A percentile compares a stretch with the other conserved stretches of the same genome.
These are phyloP conservation scores for Parambassis ranga DNA, from an alignment of 2,797 vertebrate species.

Conservation along the genomic window DNA sequence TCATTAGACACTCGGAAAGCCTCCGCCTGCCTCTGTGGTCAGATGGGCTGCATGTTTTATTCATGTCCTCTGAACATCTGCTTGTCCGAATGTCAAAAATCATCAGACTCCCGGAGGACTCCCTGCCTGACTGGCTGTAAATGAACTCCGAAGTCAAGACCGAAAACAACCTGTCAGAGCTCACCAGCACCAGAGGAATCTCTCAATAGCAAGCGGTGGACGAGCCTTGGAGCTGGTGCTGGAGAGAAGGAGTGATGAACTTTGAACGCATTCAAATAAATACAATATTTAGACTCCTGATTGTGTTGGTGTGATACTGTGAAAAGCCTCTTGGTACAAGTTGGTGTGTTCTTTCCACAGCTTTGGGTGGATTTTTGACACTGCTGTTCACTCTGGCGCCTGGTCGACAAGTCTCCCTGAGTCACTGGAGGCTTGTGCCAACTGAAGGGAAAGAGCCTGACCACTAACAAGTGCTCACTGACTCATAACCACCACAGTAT, in stretches of 20 bases:
- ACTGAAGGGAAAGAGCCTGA: slow-evolving; percentile 73
- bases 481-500: slow-evolving; percentile 77
- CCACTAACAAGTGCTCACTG: slow-evolving; percentile 79
- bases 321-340: slow-evolving; percentile 46
- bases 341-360: slow-evolving; percentile 60
- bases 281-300: slow-evolving; percentile 25
- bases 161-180: slow-evolving; percentile 73
- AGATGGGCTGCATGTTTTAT: slow-evolving; percentile 78
- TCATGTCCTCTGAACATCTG: slow-evolving; percentile 76
- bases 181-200: slow-evolving; percentile 45
- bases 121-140: slow-evolving; percentile 70
- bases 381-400: slow-evolving; percentile 77
- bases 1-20: slow-evolving; percentile 70
- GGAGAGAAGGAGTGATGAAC: slow-evolving; percentile 36
- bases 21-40: slow-evolving; percentile 56
- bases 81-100: slow-evolving; percentile 77
- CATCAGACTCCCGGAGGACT: slow-evolving; percentile 66
- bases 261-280: slow-evolving; percentile 1
- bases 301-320: slow-evolving; percentile 32
- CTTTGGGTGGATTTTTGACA: slow-evolving; percentile 69
- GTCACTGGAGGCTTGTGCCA: slow-evolving; percentile 76
- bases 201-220: slow-evolving; percentile 31
- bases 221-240: slow-evolving; percentile 48
- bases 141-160: slow-evolving; percentile 70
- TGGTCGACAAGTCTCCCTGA: slow-evolving; percentile 76